These are phyloP conservation scores for Nasonia oneida DNA, from an alignment of 2,888 invertebrate genomes.

Conservation along the genomic window DNA sequence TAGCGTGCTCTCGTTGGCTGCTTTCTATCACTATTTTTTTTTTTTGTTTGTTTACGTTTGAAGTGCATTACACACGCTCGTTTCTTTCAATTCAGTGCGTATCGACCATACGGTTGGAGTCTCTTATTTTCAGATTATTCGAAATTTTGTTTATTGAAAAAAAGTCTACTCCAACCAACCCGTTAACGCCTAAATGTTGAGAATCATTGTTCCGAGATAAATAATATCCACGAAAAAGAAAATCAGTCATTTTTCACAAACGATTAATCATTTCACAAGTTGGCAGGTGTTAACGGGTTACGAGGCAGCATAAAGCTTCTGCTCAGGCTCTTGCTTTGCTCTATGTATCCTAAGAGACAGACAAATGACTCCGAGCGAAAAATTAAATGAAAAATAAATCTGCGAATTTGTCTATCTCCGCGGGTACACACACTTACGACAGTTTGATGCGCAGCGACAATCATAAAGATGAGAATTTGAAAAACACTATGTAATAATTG, in stretches of 20 bases:
- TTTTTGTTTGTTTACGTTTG: not conserved
- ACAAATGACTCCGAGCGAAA: not conserved
- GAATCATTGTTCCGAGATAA: not conserved
- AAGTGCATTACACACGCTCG: not conserved
- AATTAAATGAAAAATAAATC: not conserved
- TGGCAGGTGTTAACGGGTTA: constrained; percentile 10
- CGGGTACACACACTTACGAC: not conserved
- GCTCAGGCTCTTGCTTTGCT: not conserved
- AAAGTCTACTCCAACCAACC: not conserved
- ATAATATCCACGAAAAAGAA: not conserved
- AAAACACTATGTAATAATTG: constrained; percentile 18
- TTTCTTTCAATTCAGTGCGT: not conserved
- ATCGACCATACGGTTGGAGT: not conserved
- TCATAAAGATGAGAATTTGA: not conserved
- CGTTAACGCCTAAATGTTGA: not conserved
- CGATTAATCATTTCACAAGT: not conserved
- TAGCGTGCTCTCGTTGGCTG: constrained; percentile 40
- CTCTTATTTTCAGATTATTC: not conserved
- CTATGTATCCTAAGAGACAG: not conserved
- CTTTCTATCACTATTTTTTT: not conserved
- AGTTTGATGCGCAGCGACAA: constrained; percentile 28
- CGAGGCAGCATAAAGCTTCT: not conserved
- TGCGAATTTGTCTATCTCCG: not conserved
- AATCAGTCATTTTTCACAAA: not conserved
- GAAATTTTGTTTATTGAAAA: not conserved